These are phyloP conservation scores for Galerucella nymphaeae DNA, from an alignment of 2,888 invertebrate genomes.

Conservation along the genomic window DNA sequence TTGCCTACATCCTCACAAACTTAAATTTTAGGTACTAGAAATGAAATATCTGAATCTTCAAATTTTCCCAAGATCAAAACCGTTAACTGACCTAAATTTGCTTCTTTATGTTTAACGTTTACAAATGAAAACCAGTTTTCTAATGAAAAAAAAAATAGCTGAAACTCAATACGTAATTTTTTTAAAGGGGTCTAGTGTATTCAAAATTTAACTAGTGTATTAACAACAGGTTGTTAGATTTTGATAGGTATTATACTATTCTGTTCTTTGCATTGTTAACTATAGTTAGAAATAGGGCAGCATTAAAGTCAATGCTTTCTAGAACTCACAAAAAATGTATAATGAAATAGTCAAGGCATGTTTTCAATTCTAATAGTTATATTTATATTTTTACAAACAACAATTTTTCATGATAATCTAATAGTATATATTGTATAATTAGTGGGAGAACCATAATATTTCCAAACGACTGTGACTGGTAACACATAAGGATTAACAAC, in stretches of 20 bases:
- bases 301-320: background rate
- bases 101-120: conserved; percentile 36
- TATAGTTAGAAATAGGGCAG: background rate
- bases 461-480: too few species aligned
- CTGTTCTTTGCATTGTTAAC: background rate
- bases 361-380: too few species aligned
- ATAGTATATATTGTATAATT: too few species aligned
- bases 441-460: too few species aligned
- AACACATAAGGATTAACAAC: too few species aligned
- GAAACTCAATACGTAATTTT: conserved; percentile 38
- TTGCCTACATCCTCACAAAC: background rate
- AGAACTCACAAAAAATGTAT: background rate
- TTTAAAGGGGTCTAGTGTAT: conserved; percentile 27
- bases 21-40: background rate
- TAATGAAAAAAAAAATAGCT: conserved; percentile 35
- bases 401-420: too few species aligned
- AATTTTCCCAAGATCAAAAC: conserved; percentile 16
- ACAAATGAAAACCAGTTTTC: conserved; percentile 40
- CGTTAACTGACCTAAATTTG: conserved; percentile 43
- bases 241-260: conserved; percentile 17
- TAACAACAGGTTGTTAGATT: conserved; percentile 21
- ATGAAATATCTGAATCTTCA: background rate
- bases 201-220: conserved; percentile 17
- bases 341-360: background rate
- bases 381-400: too few species aligned